Evolutionary conservation across 2,797 vertebrate species (phyloP).

Genomic region (Centropyge bicolor): DNA sequence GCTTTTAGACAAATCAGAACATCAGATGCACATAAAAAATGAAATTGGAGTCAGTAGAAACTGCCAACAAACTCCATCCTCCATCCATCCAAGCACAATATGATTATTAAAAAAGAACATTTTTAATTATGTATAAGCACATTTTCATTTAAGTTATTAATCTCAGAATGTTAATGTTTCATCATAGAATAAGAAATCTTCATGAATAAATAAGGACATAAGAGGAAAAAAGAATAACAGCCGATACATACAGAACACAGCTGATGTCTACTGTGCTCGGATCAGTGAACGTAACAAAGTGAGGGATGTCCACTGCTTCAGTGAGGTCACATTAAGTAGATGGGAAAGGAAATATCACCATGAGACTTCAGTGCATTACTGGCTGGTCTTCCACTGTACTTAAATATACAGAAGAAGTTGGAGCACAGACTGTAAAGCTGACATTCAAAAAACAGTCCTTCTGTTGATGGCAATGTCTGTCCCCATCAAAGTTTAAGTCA

Average conservation of each 20-base stretch:
- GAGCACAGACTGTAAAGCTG: slow-evolving; percentile 69
- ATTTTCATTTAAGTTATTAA: slow-evolving; percentile 72
- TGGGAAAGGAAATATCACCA: slow-evolving; percentile 43
- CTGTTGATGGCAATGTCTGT: slow-evolving; percentile 70
- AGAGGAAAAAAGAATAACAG: slow-evolving; percentile 44
- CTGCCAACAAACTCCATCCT: slow-evolving; percentile 38
- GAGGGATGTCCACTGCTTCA: slow-evolving; percentile 56
- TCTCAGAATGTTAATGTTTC: slow-evolving; percentile 70
- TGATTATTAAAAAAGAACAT: slow-evolving; percentile 37
- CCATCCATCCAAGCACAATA: slow-evolving; percentile 37
- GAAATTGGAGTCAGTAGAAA: slow-evolving; percentile 39
- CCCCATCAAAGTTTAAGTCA: slow-evolving; percentile 69
- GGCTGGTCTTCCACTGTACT: slow-evolving; percentile 68
- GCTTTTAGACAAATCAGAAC: slow-evolving; percentile 67
- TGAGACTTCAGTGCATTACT: slow-evolving; percentile 75
- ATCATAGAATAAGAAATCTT: slow-evolving; percentile 62
- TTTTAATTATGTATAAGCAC: slow-evolving; percentile 55
- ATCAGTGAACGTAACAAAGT: slow-evolving; percentile 53
- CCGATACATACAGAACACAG: slow-evolving; percentile 40
- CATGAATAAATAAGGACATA: slow-evolving; percentile 82
- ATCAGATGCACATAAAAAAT: slow-evolving; percentile 49
- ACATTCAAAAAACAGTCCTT: slow-evolving; percentile 78
- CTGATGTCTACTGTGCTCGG: slow-evolving; percentile 48
- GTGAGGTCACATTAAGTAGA: slow-evolving; percentile 71
- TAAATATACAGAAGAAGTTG: slow-evolving; percentile 55